Conservation (phyloP, 2,888 invertebrate species). For the Lasioglossum morio region DNA sequence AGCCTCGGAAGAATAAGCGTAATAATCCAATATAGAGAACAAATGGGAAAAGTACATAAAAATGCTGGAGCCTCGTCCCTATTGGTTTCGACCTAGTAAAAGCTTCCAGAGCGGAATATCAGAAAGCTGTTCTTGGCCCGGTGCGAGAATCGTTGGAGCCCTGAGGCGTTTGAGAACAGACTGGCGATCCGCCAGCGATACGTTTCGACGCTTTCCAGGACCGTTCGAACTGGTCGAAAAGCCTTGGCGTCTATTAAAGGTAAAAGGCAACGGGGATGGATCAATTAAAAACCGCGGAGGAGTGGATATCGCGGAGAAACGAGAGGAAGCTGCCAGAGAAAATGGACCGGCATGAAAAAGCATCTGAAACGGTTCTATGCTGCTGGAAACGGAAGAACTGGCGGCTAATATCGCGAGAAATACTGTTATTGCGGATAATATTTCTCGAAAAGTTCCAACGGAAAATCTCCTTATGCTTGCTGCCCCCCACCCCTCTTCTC, state of each 20-base stretch:
- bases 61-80: constrained; percentile 16
- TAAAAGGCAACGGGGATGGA: constrained; percentile 32
- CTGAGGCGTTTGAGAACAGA: not conserved
- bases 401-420: constrained; percentile 81
- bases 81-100: constrained; percentile 33
- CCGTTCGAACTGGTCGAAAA: constrained; percentile 35
- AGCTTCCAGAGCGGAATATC: constrained; percentile 24
- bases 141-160: constrained; percentile 7
- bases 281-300: constrained; percentile 66
- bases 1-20: not conserved
- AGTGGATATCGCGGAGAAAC: constrained; percentile 28
- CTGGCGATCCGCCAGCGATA: constrained; percentile 55
- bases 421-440: constrained; percentile 80
- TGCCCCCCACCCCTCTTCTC: constrained; percentile 1
- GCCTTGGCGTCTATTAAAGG: constrained; percentile 19
- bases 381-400: constrained; percentile 49
- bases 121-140: constrained; percentile 24
- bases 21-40: constrained; percentile 1
- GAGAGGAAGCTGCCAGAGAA: constrained; percentile 13
- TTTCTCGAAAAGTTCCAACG: constrained; percentile 74
- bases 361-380: constrained; percentile 24
- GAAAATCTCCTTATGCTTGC: constrained; percentile 64
- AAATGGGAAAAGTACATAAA: not conserved
- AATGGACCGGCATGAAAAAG: constrained; percentile 18
- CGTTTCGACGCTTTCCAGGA: constrained; percentile 51